Conservation (phyloP, 2,797 vertebrate species). For the Pogonophryne albipinna region DNA sequence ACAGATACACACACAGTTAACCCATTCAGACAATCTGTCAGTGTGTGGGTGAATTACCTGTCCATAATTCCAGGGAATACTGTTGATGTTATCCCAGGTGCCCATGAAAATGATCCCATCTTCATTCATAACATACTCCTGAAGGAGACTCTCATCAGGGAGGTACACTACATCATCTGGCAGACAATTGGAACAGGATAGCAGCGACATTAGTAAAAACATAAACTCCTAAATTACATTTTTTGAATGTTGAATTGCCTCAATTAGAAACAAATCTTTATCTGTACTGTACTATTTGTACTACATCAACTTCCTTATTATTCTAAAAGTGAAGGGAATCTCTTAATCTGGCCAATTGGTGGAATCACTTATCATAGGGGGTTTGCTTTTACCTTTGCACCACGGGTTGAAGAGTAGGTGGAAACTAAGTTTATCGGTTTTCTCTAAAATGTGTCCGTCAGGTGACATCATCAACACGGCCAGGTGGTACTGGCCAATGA, state of each 20-base stretch:
- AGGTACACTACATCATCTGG: slow-evolving; percentile 89
- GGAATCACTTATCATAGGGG: neutral
- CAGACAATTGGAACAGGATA: slow-evolving; percentile 25
- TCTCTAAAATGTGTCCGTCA: slow-evolving; percentile 67
- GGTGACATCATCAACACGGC: slow-evolving; percentile 70
- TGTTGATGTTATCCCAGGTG: slow-evolving; percentile 80
- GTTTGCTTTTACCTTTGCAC: slow-evolving; percentile 79
- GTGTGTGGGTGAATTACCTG: slow-evolving; percentile 81
- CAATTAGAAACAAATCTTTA: neutral
- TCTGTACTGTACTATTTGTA: too few species aligned
- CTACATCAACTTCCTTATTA: too few species aligned
- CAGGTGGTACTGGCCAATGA: slow-evolving; percentile 79
- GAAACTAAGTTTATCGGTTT: slow-evolving; percentile 59
- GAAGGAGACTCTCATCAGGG: slow-evolving; percentile 84
- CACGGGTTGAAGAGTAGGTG: slow-evolving; percentile 87
- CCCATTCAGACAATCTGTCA: neutral
- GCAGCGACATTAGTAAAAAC: neutral
- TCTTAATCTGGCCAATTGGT: neutral
- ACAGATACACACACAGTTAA: slow-evolving; percentile 3
- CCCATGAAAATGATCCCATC: slow-evolving; percentile 88
- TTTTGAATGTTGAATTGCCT: neutral
- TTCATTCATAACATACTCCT: slow-evolving; percentile 92
- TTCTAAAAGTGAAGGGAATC: too few species aligned
- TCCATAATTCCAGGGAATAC: slow-evolving; percentile 88
- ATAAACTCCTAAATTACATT: neutral